Evolutionary conservation across 1,140 invertebrate species (phyloP), one percentile per base, ranked within the genome.

Genomic region (Pseudoatta argentina): DNA sequence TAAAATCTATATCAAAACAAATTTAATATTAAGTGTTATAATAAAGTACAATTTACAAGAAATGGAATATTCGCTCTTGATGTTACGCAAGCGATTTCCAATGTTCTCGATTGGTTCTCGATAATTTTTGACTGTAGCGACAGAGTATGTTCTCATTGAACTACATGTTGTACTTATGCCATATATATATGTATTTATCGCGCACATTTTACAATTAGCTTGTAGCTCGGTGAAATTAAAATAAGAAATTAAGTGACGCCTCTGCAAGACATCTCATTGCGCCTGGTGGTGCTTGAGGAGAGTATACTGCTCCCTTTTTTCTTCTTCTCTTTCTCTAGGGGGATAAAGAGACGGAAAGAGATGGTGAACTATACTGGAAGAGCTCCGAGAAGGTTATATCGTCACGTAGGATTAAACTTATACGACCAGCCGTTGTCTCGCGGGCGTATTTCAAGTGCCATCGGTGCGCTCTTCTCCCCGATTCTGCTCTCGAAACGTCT

Each of bases 361-460:
- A 55, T 55, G 53, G 76, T 53, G 21, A 76, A 66, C 34, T 18
- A 24, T n/a, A 57, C 30, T 48, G 51, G 51, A 66, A 78, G 72
- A 77, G 66, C 34, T 59, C n/a, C 27, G 51, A 57, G 69, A 57
- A 79, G 83, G 83, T 86, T 89, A 88, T 89, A 88, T 81, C 75
- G 85, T 77, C 69, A 72, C 73, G 64, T 83, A 79, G 88, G 89
- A 90, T 90, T 90, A 89, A 90, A 90, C 87, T 90, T 89, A 89
- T 89, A 90, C 87, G 78, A 87, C 88, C 78, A 82, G 72, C 55
- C 86, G 88, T 87, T 90, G 86, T 89, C 85, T 90, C 89, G 44
- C 77, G 77, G 77, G 86, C 81, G 72, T 89, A 88, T 89, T 90
- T 90, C 85, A 85, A 61, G 51, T 73, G 55, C 39, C 81, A 88